Base-by-base conservation (phyloP, 2,888 invertebrate species). In the Drosophila macrospina region DNA sequence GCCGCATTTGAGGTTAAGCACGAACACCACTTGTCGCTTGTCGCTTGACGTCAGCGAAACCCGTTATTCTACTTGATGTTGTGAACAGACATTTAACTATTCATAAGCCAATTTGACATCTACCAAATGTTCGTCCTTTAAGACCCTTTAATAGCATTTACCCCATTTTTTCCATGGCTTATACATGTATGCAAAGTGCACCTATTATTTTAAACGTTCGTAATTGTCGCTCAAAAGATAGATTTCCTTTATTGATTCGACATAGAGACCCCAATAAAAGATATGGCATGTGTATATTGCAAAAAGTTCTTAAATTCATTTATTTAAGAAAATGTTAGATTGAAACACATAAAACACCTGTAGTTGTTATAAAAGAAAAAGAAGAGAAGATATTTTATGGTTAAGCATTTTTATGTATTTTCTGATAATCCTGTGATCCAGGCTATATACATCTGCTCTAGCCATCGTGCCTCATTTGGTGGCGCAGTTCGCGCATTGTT, bases 401-500 rank as follows among this genome's bases (percentile, higher is more conserved):
- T 16, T n/a, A n/a, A 30, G n/a, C 11, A 44, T 26, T 11, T 13
- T n/a, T 24, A n/a, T n/a, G n/a, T n/a, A n/a, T 32, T 20, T 20
- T 20, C 3, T 8, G 34, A 10, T 26, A 32, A 34, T 60, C 51
- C 51, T 16, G 15, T 44, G 37, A 39, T 37, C 28, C 39, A 8
- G 7, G 11, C 37, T 11, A 44, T 45, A 30, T 36, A 16, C 8
- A 28, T 28, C 6, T 28, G 8, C 0, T 28, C 13, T 71, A 60
- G 26, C 15, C 48, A 0, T 75, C 71, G 20, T 71, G 71, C 24
- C 78, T 65, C 74, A 80, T 72, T 79, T 82, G 82, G 15, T 75
- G 73, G 48, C 83, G 83, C 51, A 83, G 65, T 56, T 83, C 86
- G 37, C 86, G 86, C 83, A 86, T 86, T 11, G 86, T 83, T 5